Base-by-base conservation (phyloP, 1,140 invertebrate species). In the Aphidius ervi region DNA sequence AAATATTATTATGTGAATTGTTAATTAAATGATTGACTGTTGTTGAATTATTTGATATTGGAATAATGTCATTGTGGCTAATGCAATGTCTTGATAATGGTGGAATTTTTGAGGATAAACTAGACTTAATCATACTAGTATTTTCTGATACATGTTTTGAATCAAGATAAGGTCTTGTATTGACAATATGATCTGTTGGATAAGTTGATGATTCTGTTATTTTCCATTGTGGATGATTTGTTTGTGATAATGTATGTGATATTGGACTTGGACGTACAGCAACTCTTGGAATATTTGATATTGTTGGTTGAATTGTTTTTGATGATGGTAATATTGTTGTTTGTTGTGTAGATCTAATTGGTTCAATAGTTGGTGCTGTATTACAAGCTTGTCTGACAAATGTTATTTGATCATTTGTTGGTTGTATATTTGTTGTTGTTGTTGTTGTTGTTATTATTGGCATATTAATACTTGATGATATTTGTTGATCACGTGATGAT, bases 81-180 rank as follows among this genome's bases (percentile, higher is more conserved):
- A 79, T 70, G 54, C 70, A 76, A 43, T 78, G 74, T 63, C 69
- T 76, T 3, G 70, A 68, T 48, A 78, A 61, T 0, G 74, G 74
- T 9, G 74, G 64, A 59, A 77, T 71, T 50, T 75, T 72, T 2
- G 72, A 74, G 42, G 74, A 73, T 63, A 77, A 66, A 67, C 74
- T 78, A 8, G 76, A 74, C 16, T 79, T 78, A 58, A 79, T 78
- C 76, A 78, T 79, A 43, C 76, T 79, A 5, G 77, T 79, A 49
- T 78, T 78, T 46, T 79, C 74, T 0, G 77, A 77, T 4, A 78
- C 77, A 37, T 77, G 72, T 42, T 79, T 78, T 0, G 77, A 78
- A 31, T 79, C 77, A 9, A 75, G 77, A 40, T 79, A 79, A 0
- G 77, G 77, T 39, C 75, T 63, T 3, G 72, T 70, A 46, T 59